Evolutionary conservation across 2,113 vertebrate species (phyloP), one percentile per base, ranked within the genome.

Genomic region (Mastomys coucha): DNA sequence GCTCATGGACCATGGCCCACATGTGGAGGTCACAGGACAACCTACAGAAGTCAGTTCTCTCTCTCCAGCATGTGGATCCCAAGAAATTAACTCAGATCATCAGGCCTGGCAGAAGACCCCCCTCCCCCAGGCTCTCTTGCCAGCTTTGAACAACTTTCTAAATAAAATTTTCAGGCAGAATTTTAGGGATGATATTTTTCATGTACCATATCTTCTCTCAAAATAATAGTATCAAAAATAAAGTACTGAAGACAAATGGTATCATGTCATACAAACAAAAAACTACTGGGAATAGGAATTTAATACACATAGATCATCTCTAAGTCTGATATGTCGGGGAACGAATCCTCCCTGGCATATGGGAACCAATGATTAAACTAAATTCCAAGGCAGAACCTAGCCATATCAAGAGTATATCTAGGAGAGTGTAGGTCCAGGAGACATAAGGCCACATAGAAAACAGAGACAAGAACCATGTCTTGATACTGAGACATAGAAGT

Each of bases 251-350:
- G 51, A 80, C 20, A 11, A 42, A 53, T 45, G 33, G 20, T 42
- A 60, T 77, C 6, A 45, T 88, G 26, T 56, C 70, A 33, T 36
- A 24, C 33, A 94, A 33, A 84, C 81, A 72, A 65, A 72, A 65
- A 72, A 82, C n/a, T 70, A 53, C 28, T 82, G 14, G 63, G 42
- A 80, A 87, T 19, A 82, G 80, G 51, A 89, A 94, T 63, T 92
- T 84, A 88, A 60, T 58, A 92, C 20, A 88, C 45, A 77, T 31
- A 75, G 33, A 49, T n/a, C n/a, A n/a, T n/a, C n/a, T n/a, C n/a
- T n/a, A n/a, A 45, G 39, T 26, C 45, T 11, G 33, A 19, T 49
- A 58, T 69, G 60, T 77, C 36, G 84, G 24, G 65, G 53, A 89
- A 45, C 22, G 28, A 72, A 7, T 49, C 33, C 53, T 60, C 56